Percentiles rank a stretch among this genome's conserved stretches.
Evolutionary conservation across 2,888 invertebrate species (phyloP).

Genomic region (Neuroscelio doddi): DNA sequence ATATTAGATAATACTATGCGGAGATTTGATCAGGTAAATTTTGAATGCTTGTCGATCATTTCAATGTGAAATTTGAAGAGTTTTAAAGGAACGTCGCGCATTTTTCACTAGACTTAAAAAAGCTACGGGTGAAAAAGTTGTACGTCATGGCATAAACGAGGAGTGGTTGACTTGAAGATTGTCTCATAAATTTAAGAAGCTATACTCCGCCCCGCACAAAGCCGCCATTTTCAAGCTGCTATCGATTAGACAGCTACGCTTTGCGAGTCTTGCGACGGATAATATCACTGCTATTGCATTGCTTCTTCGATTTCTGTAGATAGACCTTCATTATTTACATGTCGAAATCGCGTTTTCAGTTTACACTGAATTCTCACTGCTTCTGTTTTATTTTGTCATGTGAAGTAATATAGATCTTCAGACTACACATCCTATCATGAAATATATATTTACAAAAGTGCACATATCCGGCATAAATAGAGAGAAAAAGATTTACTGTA

Average conservation of each 20-base stretch:
- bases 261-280: too few relatives aligned
- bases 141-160: constrained; percentile 36
- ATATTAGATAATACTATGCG: too few relatives aligned
- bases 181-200: constrained; percentile 49
- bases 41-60: neutral
- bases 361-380: too few relatives aligned
- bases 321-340: too few relatives aligned
- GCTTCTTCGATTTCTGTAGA: constrained; percentile 31
- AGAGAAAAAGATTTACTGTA: too few relatives aligned
- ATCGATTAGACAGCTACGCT: constrained; percentile 46
- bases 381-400: too few relatives aligned
- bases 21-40: neutral
- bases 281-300: constrained; percentile 15
- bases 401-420: too few relatives aligned
- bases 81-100: neutral
- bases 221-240: constrained; percentile 47
- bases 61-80: neutral
- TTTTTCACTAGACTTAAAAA: constrained; percentile 1
- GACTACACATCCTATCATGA: too few relatives aligned
- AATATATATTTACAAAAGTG: too few relatives aligned
- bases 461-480: too few relatives aligned
- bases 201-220: constrained; percentile 42
- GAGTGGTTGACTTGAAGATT: constrained; percentile 46
- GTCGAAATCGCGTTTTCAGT: too few relatives aligned
- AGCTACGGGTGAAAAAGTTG: constrained; percentile 32